phyloP scores from a whole-genome alignment of 2,113 vertebrate genomes.

The Holacanthus passer region DNA sequence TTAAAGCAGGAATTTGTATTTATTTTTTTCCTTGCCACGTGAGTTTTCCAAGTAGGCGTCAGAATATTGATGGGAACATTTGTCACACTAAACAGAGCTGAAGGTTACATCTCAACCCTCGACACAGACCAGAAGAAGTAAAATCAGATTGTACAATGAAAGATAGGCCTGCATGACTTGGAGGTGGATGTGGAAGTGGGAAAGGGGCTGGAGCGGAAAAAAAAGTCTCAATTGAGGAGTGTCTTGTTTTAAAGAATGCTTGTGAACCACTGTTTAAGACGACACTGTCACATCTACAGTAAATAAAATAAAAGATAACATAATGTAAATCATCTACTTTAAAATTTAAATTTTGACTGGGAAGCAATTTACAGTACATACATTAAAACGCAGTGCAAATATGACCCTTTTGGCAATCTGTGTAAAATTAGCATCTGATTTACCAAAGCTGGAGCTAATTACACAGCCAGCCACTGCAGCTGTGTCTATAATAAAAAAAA shows the following conservation, averaged over 20 bases:
- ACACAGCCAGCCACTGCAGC: constrained; percentile 1
- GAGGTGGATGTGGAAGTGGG: too few species aligned
- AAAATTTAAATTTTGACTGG: too few species aligned
- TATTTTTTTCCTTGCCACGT: too few species aligned
- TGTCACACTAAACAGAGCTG: not conserved
- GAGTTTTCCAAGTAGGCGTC: not conserved
- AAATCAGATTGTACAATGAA: not conserved
- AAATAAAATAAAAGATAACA: too few species aligned
- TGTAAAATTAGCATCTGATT: constrained; percentile 21
- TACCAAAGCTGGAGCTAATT: not conserved
- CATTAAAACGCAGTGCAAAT: not conserved
- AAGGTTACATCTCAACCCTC: not conserved
- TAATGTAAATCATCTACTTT: too few species aligned
- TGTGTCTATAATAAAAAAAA: constrained; percentile 6
- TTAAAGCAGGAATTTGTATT: too few species aligned
- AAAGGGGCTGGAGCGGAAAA: too few species aligned
- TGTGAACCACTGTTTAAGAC: too few species aligned
- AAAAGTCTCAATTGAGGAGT: too few species aligned
- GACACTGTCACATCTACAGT: too few species aligned
- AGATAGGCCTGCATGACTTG: too few species aligned
- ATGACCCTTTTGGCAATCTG: not conserved
- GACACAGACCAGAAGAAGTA: not conserved
- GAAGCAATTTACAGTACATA: not conserved
- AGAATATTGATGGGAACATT: not conserved
- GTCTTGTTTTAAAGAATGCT: too few species aligned